A percentile compares a stretch with the other conserved stretches of the same genome.
phyloP scores from a whole-genome alignment of 1,140 invertebrate species.

The Pseudomyrmex cubaensis region DNA sequence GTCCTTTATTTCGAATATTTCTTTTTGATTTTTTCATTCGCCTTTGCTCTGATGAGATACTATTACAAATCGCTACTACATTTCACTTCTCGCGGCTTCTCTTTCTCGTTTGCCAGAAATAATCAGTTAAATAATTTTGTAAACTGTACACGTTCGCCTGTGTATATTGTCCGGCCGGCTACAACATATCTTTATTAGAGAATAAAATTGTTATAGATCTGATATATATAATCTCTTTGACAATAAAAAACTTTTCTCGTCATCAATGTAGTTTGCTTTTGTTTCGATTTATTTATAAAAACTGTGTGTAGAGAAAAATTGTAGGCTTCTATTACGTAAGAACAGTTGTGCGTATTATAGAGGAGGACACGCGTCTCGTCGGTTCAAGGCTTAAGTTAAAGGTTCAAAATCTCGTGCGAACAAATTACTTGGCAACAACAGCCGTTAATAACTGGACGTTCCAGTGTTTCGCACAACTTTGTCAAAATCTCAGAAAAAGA shows the following conservation, averaged over 20 bases:
- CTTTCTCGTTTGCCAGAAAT: not conserved
- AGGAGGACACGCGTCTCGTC: not conserved
- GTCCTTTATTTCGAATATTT: conserved; percentile 46
- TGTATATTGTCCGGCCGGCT: too few relatives aligned
- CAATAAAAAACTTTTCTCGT: too few relatives aligned
- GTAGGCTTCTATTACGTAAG: too few relatives aligned
- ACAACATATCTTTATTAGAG: too few relatives aligned
- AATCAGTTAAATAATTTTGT: too few relatives aligned
- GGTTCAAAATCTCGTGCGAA: not conserved
- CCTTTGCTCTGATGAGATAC: not conserved
- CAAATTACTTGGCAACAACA: not conserved
- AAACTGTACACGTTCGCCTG: too few relatives aligned
- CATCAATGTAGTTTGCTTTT: too few relatives aligned
- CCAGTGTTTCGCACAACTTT: conserved; percentile 30
- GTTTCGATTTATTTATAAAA: too few relatives aligned
- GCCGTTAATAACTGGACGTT: not conserved
- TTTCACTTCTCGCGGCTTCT: not conserved
- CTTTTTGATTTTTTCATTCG: not conserved
- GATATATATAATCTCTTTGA: too few relatives aligned
- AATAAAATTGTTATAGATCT: too few relatives aligned
- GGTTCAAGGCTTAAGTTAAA: not conserved
- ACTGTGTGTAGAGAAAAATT: too few relatives aligned
- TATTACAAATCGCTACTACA: not conserved
- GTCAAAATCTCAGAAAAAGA: not conserved
- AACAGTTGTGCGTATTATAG: too few relatives aligned